phyloP scores from a whole-genome alignment of 2,888 invertebrate genomes.

The Nycteola revayana region DNA sequence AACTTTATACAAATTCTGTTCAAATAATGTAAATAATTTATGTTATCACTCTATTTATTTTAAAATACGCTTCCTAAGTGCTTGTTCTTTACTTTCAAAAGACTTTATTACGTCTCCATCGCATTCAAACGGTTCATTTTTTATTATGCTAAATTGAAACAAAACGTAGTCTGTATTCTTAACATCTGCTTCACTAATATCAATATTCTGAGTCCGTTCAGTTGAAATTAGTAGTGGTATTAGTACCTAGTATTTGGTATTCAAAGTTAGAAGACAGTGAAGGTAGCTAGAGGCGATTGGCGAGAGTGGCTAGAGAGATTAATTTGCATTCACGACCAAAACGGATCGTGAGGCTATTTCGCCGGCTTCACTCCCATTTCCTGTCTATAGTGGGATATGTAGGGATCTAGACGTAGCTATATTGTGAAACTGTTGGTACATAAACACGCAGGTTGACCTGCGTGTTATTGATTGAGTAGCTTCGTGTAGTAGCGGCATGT shows the following conservation, averaged over 20 bases:
- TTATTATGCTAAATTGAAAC: too few species aligned
- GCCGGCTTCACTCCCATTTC: conserved; percentile 64
- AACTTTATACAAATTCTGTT: too few species aligned
- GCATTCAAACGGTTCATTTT: too few species aligned
- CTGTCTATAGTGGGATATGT: conserved; percentile 45
- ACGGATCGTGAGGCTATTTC: conserved; percentile 72
- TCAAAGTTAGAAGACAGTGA: conserved; percentile 47
- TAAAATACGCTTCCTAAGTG: too few species aligned
- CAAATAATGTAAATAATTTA: too few species aligned
- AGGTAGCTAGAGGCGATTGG: conserved; percentile 38
- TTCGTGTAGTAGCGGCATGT: too few species aligned
- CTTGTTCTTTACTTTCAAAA: too few species aligned
- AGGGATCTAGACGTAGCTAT: conserved; percentile 27
- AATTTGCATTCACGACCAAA: conserved; percentile 75
- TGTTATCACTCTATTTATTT: too few species aligned
- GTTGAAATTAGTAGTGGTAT: conserved; percentile 37
- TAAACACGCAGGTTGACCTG: too few species aligned
- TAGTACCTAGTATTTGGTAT: conserved; percentile 50
- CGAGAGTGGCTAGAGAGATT: conserved; percentile 51
- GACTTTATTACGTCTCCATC: too few species aligned
- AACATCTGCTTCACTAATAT: conserved; percentile 11
- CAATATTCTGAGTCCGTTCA: conserved; percentile 31
- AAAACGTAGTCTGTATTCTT: background rate
- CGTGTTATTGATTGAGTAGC: too few species aligned
- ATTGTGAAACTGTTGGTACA: conserved; percentile 6